Percentiles rank a stretch among this genome's conserved stretches.
phyloP scores from a whole-genome alignment of 2,797 vertebrate species.

The Lithobates pipiens region DNA sequence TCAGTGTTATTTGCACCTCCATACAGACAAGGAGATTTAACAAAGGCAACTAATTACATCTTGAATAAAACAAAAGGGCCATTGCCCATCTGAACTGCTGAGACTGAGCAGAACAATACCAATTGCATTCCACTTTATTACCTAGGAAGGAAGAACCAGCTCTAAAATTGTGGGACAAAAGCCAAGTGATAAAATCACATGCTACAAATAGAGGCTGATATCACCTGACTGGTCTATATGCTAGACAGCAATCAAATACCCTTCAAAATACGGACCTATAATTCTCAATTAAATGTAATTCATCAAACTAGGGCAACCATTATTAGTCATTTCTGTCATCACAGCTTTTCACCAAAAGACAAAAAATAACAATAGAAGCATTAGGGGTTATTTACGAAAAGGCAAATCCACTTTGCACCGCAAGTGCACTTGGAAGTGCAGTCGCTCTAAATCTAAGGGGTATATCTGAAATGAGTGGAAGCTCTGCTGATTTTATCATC shows the following conservation, averaged over 20 bases:
- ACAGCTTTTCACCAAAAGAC: too few relatives aligned
- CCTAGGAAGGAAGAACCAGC: slow-evolving; percentile 1
- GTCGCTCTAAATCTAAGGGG: too few relatives aligned
- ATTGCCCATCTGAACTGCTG: neutral
- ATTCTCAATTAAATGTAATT: neutral
- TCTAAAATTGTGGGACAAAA: neutral
- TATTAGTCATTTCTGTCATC: neutral
- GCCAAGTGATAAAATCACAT: neutral
- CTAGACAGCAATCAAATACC: neutral
- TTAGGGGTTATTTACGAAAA: too few relatives aligned
- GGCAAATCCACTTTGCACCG: too few relatives aligned
- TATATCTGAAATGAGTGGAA: too few relatives aligned
- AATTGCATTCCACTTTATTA: neutral
- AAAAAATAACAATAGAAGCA: too few relatives aligned
- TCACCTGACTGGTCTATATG: neutral
- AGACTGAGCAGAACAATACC: neutral
- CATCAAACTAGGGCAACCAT: neutral
- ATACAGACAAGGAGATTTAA: neutral
- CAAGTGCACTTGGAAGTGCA: too few relatives aligned
- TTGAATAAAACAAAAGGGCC: neutral
- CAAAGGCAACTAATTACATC: neutral
- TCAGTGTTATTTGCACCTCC: neutral
- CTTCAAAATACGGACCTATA: too few relatives aligned
- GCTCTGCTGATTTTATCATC: too few relatives aligned
- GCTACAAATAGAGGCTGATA: neutral